Percentiles rank a stretch among this genome's conserved stretches.
Conservation (phyloP, 2,797 vertebrate genomes). For the Octomys mimax region DNA sequence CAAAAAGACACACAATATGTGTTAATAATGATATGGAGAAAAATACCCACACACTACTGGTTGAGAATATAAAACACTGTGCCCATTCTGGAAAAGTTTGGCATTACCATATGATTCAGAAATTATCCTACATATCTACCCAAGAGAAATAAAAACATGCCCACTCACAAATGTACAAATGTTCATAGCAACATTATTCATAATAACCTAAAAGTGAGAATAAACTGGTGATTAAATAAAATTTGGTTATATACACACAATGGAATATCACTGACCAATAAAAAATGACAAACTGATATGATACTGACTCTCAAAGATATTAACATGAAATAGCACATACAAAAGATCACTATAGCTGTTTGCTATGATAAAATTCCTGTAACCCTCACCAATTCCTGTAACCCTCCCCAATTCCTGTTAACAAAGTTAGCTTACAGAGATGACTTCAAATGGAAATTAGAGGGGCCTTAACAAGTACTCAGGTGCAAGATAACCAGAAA, state of each 20-base stretch:
- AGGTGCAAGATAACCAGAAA: too few relatives aligned
- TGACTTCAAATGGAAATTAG: too few relatives aligned
- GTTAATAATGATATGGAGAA: not conserved
- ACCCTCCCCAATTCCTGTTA: too few relatives aligned
- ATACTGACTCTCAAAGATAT: conserved; percentile 45
- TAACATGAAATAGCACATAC: conserved; percentile 4
- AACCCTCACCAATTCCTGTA: too few relatives aligned
- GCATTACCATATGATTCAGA: conserved; percentile 25
- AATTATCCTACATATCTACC: conserved; percentile 46
- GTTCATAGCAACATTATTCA: not conserved
- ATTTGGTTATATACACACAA: conserved; percentile 2
- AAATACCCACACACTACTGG: not conserved
- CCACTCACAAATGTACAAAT: conserved; percentile 36
- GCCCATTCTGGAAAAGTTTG: conserved; percentile 48
- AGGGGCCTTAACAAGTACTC: too few relatives aligned
- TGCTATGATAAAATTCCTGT: too few relatives aligned
- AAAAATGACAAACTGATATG: conserved; percentile 47
- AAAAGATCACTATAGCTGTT: conserved; percentile 9
- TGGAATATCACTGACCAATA: conserved; percentile 20
- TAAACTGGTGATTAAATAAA: conserved; percentile 30
- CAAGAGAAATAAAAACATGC: conserved; percentile 22
- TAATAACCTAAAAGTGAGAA: conserved; percentile 27
- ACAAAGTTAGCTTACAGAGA: too few relatives aligned
- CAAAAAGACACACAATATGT: conserved; percentile 16
- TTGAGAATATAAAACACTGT: conserved; percentile 8